Evolutionary conservation across 2,113 vertebrate species (phyloP).

Genomic region (Dicerorhinus sumatrensis): DNA sequence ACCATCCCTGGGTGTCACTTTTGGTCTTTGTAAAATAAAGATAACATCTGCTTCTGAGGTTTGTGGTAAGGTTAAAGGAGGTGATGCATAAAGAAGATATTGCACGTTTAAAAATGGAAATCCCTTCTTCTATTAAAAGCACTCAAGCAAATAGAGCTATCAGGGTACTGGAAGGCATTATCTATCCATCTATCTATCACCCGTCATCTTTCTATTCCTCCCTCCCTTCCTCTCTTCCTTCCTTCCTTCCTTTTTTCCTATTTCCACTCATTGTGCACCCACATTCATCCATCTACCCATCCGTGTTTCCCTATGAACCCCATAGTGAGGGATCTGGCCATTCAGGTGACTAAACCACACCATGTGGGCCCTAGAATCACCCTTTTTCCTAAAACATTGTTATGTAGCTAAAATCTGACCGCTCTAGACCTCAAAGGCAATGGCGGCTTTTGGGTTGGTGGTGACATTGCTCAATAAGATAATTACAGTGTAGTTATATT

Average conservation of each 20-base stretch:
- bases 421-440: not conserved
- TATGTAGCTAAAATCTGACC: not conserved
- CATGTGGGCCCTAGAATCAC: not conserved
- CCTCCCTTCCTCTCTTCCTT: fast-evolving
- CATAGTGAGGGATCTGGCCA: not conserved
- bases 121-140: not conserved
- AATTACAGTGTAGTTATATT: not conserved
- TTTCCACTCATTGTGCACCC: not conserved
- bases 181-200: not conserved
- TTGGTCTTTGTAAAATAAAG: not conserved
- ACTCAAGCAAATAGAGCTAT: not conserved
- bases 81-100: not conserved
- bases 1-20: not conserved
- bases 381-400: not conserved
- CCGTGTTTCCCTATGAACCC: not conserved
- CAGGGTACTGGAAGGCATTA: not conserved
- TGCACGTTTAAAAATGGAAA: not conserved
- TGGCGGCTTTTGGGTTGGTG: not conserved
- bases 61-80: not conserved
- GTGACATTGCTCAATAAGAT: not conserved
- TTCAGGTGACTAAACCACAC: not conserved
- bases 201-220: not conserved
- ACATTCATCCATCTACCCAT: not conserved
- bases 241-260: not conserved
- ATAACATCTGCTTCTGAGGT: not conserved